A percentile compares a stretch with the other conserved stretches of the same genome.
These are phyloP conservation scores for Habroteleia sp. DNA, from an alignment of 2,888 invertebrate species.

Conservation along the genomic window DNA sequence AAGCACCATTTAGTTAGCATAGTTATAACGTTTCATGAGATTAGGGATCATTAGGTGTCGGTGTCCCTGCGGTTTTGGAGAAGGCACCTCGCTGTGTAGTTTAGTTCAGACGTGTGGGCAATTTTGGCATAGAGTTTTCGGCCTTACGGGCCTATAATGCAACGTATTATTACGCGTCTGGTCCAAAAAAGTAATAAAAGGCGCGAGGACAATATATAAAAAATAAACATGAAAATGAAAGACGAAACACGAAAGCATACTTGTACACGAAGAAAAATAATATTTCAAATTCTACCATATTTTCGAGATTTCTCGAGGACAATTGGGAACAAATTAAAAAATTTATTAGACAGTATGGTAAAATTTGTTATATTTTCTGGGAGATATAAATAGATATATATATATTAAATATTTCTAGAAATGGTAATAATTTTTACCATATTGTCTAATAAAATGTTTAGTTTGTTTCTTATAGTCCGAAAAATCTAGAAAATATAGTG, in stretches of 20 bases:
- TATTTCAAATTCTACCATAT: too few species aligned
- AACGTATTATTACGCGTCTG: conserved; percentile 80
- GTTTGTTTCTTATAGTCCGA: too few species aligned
- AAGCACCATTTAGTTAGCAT: conserved; percentile 77
- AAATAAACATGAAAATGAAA: conserved; percentile 56
- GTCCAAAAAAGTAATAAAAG: conserved; percentile 67
- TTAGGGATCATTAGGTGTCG: conserved; percentile 80
- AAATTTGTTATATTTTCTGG: too few species aligned
- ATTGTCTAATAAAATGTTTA: too few species aligned
- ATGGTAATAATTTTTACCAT: too few species aligned
- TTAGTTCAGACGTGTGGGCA: conserved; percentile 72
- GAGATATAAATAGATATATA: too few species aligned
- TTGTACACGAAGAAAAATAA: too few species aligned
- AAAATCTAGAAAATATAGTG: too few species aligned
- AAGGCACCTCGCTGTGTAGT: conserved; percentile 70
- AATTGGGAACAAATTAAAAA: too few species aligned
- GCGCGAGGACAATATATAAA: conserved; percentile 62
- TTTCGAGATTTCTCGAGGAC: too few species aligned
- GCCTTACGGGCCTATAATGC: conserved; percentile 70
- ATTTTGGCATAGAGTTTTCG: conserved; percentile 74
- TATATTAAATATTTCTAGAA: too few species aligned
- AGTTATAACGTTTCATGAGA: conserved; percentile 76
- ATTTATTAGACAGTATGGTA: too few species aligned
- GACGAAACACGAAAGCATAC: conserved; percentile 21
- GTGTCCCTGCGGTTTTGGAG: conserved; percentile 76